These are phyloP conservation scores for Varecia variegata DNA, from an alignment of 2,797 vertebrate species.

Conservation along the genomic window DNA sequence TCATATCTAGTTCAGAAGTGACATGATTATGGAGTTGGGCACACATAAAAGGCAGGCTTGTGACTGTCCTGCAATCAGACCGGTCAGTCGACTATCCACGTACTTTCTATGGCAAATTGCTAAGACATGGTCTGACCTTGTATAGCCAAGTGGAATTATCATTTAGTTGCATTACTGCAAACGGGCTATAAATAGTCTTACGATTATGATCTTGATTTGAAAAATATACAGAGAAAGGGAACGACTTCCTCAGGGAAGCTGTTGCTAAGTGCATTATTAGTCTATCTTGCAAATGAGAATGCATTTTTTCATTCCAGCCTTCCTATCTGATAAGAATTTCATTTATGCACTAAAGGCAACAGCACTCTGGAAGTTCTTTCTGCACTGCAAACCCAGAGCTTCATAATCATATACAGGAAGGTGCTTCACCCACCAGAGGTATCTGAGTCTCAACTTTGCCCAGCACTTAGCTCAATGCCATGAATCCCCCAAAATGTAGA, in stretches of 20 bases:
- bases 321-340: neutral
- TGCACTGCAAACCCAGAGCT: rapidly evolving
- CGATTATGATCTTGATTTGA: neutral
- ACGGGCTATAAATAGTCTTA: neutral
- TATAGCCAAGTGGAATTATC: neutral
- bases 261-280: no score
- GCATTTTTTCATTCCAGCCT: neutral
- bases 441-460: neutral
- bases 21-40: neutral
- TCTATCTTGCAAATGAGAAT: neutral
- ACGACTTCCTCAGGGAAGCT: no score
- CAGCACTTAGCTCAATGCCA: rapidly evolving
- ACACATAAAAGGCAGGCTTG: neutral
- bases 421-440: rapidly evolving
- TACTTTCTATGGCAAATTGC: neutral
- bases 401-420: rapidly evolving
- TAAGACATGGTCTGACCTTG: neutral
- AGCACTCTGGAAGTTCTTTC: no score
- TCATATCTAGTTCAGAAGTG: neutral
- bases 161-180: neutral
- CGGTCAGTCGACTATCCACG: neutral
- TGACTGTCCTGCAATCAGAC: slow-evolving; percentile 10
- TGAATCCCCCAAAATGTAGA: neutral
- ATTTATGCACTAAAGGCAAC: neutral
- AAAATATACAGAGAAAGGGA: neutral